Percentiles rank a stretch among this genome's conserved stretches.
These are phyloP conservation scores for Synanthedon myopaeformis DNA, from an alignment of 2,888 invertebrate species.

Conservation along the genomic window DNA sequence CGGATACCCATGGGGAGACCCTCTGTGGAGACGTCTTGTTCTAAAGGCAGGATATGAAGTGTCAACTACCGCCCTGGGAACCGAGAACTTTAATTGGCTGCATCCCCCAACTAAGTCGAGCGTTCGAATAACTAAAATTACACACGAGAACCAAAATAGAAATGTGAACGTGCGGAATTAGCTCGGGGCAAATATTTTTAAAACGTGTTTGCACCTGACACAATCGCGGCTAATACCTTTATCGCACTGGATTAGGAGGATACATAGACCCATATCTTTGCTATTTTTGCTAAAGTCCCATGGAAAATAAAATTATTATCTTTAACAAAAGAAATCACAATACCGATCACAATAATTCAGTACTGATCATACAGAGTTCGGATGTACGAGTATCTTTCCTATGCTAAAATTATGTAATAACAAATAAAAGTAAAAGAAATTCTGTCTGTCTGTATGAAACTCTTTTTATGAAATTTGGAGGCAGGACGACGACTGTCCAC, in stretches of 20 bases:
- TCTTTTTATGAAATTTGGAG: too few relatives aligned
- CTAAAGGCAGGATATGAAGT: slow-evolving; percentile 31
- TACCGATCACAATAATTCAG: too few relatives aligned
- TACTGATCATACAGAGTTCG: too few relatives aligned
- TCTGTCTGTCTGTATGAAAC: too few relatives aligned
- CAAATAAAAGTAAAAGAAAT: too few relatives aligned
- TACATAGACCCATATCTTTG: neutral
- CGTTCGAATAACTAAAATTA: neutral
- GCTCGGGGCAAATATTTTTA: neutral
- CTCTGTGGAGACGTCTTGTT: slow-evolving; percentile 8
- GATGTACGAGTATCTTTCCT: too few relatives aligned
- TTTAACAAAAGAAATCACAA: too few relatives aligned
- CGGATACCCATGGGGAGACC: slow-evolving; percentile 1
- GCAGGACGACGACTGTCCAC: too few relatives aligned
- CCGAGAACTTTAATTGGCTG: slow-evolving; percentile 40
- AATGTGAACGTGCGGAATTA: neutral
- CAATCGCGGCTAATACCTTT: neutral
- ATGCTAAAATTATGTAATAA: too few relatives aligned
- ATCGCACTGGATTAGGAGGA: neutral
- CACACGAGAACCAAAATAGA: slow-evolving; percentile 3
- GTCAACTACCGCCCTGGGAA: slow-evolving; percentile 34
- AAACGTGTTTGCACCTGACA: neutral
- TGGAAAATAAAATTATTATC: too few relatives aligned
- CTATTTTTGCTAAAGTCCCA: too few relatives aligned
- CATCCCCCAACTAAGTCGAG: slow-evolving; percentile 13